Conservation (phyloP, 2,888 invertebrate genomes). For the Priocnemis perturbator region DNA sequence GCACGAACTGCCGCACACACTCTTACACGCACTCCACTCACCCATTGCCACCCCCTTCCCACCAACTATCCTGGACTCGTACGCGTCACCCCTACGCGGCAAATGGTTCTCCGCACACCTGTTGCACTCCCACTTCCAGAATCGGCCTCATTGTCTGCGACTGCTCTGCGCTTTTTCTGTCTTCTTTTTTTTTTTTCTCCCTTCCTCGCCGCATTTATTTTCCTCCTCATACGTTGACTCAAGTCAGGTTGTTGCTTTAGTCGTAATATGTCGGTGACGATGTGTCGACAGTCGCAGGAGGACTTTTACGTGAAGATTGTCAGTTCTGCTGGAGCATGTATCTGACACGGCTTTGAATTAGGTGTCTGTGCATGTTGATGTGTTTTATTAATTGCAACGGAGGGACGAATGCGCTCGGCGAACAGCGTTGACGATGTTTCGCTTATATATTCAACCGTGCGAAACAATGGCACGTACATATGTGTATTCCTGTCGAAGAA, state of each 20-base stretch:
- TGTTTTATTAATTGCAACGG: too few species aligned
- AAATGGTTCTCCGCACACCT: constrained; percentile 7
- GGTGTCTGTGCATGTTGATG: too few species aligned
- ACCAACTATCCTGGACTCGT: neutral
- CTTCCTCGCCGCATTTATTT: neutral
- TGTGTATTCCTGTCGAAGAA: too few species aligned
- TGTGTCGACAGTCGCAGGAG: neutral
- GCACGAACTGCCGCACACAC: constrained; percentile 40
- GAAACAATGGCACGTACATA: too few species aligned
- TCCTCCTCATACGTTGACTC: constrained; percentile 1
- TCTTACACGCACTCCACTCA: constrained; percentile 21
- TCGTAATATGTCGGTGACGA: neutral
- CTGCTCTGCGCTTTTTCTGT: neutral
- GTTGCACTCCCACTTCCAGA: constrained; percentile 34
- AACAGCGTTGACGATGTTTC: too few species aligned
- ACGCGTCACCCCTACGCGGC: too few species aligned
- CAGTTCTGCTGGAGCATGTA: too few species aligned
- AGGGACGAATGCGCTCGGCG: too few species aligned
- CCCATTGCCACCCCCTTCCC: constrained; percentile 26
- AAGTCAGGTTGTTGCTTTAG: too few species aligned
- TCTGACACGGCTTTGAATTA: too few species aligned
- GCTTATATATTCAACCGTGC: too few species aligned
- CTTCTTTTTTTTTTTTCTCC: neutral
- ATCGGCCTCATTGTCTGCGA: neutral
- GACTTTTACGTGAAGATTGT: too few species aligned